phyloP scores from a whole-genome alignment of 1,140 invertebrate species.

The Bicyclus anynana region DNA sequence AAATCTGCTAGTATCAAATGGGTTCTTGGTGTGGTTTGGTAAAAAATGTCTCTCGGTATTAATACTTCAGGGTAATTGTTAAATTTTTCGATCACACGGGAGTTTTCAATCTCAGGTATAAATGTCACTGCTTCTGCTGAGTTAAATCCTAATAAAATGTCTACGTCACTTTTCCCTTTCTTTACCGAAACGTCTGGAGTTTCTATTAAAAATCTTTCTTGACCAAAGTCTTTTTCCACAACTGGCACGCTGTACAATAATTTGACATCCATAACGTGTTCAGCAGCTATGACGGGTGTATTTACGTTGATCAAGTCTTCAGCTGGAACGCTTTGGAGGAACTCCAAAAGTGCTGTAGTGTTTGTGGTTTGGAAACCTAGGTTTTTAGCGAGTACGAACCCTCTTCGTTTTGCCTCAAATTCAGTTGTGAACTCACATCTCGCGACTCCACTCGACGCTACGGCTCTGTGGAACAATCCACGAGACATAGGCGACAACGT shows the following conservation, averaged over 20 bases:
- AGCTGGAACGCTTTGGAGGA: no score
- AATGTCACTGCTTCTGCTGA: neutral
- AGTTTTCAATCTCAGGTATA: neutral
- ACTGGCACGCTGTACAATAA: neutral
- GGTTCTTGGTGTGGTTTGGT: neutral
- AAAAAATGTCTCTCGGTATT: neutral
- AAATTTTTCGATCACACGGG: neutral
- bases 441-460: neutral
- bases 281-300: no score
- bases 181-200: neutral
- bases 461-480: neutral
- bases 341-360: no score
- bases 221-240: neutral
- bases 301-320: no score
- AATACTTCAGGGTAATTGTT: neutral
- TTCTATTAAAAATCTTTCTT: neutral
- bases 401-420: neutral
- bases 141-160: neutral
- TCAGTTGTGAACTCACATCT: neutral
- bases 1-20: neutral
- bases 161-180: neutral
- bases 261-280: neutral
- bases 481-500: neutral
- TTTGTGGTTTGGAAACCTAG: no score
- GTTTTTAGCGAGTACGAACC: no score